Percentiles rank a stretch among this genome's conserved stretches.
Conservation (phyloP, 1,140 invertebrate species). For the Camponotus vicinus region DNA sequence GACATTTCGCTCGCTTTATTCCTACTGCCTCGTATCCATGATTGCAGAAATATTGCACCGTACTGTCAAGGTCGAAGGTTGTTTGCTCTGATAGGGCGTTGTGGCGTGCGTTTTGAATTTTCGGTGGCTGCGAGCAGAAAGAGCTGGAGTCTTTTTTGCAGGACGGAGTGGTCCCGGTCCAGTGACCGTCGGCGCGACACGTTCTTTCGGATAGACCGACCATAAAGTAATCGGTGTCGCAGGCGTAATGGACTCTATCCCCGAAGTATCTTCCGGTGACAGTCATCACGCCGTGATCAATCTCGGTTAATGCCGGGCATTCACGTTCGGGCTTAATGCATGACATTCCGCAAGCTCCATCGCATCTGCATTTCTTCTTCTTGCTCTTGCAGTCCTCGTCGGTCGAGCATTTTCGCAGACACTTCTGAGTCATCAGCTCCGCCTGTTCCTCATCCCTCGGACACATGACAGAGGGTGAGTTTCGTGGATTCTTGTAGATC, state of each 20-base stretch:
- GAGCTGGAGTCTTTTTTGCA: conserved; percentile 95
- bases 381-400: conserved; percentile 99
- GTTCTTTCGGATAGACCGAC: conserved; percentile 94
- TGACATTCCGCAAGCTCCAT: conserved; percentile 98
- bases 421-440: conserved; percentile 90
- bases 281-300: conserved; percentile 90
- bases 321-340: conserved; percentile 98
- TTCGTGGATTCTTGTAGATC: conserved; percentile 95
- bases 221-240: conserved; percentile 94
- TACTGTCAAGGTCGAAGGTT: conserved; percentile 93
- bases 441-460: conserved; percentile 93
- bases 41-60: conserved; percentile 96
- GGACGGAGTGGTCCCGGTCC: conserved; percentile 94
- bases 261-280: conserved; percentile 92
- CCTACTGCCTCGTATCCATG: conserved; percentile 95
- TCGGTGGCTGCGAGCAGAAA: conserved; percentile 95
- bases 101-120: conserved; percentile 95
- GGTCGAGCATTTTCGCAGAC: conserved; percentile 96
- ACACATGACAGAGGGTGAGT: conserved; percentile 93
- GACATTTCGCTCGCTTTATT: conserved; percentile 95
- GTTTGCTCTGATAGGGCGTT: conserved; percentile 93
- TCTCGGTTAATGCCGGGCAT: conserved; percentile 92
- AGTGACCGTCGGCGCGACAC: conserved; percentile 96
- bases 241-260: conserved; percentile 92
- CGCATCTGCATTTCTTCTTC: conserved; percentile 98